A percentile compares a stretch with the other conserved stretches of the same genome.
These are phyloP conservation scores for Strigops habroptila DNA, from an alignment of 2,113 vertebrate genomes.

Conservation along the genomic window DNA sequence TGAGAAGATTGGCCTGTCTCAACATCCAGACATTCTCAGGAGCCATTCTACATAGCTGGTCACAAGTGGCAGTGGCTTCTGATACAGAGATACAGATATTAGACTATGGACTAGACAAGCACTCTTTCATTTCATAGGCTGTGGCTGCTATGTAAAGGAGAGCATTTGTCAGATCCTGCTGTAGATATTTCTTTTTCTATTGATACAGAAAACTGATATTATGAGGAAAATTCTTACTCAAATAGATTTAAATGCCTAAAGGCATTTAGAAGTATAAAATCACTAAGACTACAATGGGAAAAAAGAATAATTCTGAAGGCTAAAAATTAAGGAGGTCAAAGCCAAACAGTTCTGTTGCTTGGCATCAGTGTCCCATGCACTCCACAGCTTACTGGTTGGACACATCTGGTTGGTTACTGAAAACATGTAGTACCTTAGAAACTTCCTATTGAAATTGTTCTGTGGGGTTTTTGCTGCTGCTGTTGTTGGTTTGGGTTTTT, in stretches of 20 bases:
- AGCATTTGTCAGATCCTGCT: background rate
- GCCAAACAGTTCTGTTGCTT: background rate
- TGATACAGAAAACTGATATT: background rate
- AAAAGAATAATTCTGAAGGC: background rate
- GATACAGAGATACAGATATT: background rate
- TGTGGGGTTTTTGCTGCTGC: rapidly evolving
- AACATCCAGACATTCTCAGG: background rate
- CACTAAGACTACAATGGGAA: background rate
- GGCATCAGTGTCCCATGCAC: background rate
- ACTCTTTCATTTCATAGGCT: background rate
- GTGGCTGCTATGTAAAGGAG: background rate
- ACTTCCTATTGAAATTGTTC: background rate
- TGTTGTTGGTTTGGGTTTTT: background rate
- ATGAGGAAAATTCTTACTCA: background rate
- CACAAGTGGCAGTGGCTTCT: background rate
- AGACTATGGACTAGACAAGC: background rate
- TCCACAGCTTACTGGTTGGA: background rate
- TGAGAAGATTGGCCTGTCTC: background rate
- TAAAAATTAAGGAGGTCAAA: background rate
- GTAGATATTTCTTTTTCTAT: background rate
- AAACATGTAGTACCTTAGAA: background rate
- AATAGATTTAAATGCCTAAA: background rate
- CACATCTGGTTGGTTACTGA: background rate
- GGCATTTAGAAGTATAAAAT: background rate
- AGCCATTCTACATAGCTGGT: background rate